Evolutionary conservation across 2,113 vertebrate species (phyloP), one percentile per base, ranked within the genome.

Genomic region (Triplophysa siluroides): DNA sequence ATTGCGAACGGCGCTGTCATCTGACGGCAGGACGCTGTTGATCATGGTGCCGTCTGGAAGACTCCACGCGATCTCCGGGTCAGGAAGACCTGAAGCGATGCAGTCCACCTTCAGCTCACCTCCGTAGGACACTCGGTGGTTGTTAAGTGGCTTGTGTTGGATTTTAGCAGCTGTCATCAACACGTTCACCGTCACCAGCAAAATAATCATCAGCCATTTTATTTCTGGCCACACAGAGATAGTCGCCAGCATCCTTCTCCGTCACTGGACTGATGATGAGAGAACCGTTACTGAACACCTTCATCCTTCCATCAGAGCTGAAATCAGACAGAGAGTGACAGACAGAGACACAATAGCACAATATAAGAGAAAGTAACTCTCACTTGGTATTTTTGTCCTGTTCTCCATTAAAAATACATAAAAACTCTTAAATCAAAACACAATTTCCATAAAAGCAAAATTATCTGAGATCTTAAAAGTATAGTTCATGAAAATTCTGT

Each of bases 1-100:
- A 0, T 85, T 68, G 11, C 92, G 92, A 8, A 88, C 89, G 1
- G 93, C 91, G 0, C 90, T 90, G 62, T 94, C 92, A 3, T 94
- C 94, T 0, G 93, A 90, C 79, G 93, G 94, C 90, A 94, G 86
- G 76, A 94, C 82, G 3, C 94, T 93, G 88, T 94, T 95, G 18
- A 97, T 91, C 90, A 93, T 92, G 82, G 95, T 96, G 43, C 97
- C 97, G 45, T 98, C 96, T 0, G 97, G 97, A 2, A 99, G 91
- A 81, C 93, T 90, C 97, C 97, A 99, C 1, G 89, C 94, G 76
- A 98, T 94, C 70, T 95, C 93, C 0, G 97, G 97, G 81, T 94
- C 90, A 61, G 97, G 97, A 11, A 95, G 90, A 43, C 97, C 97
- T 0, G 94, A 95, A 78, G 96, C 96, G 76, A 96, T 88, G 81